Percentiles rank a stretch among this genome's conserved stretches.
Conservation (phyloP, 2,113 vertebrate species). For the Tetrax tetrax region DNA sequence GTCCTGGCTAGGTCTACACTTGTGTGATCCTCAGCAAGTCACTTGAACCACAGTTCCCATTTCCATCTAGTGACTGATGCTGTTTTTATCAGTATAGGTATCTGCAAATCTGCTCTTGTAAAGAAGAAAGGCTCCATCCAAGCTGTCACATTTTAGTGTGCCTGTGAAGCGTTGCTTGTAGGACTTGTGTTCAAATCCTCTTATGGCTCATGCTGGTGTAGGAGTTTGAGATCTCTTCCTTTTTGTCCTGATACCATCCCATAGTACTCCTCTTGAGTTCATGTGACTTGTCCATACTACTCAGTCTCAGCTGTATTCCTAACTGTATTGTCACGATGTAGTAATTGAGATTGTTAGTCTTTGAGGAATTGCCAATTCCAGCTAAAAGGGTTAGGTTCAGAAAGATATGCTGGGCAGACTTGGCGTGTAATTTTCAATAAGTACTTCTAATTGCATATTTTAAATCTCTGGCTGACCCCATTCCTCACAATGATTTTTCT, state of each 20-base stretch:
- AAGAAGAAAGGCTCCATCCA: not conserved
- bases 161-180: not conserved
- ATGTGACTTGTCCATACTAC: not conserved
- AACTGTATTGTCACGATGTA: not conserved
- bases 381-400: conserved; percentile 3
- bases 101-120: not conserved
- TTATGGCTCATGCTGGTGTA: not conserved
- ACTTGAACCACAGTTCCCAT: not conserved
- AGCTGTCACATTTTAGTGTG: not conserved
- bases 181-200: not conserved
- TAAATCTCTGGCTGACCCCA: not conserved
- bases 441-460: conserved; percentile 9
- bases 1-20: not conserved
- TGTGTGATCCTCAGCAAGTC: not conserved
- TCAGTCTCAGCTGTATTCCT: not conserved
- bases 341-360: not conserved
- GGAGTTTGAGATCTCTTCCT: not conserved
- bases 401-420: not conserved
- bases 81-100: not conserved
- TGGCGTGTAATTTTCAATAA: conserved; percentile 24
- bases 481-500: not conserved
- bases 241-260: not conserved
- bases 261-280: not conserved
- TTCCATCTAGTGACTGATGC: not conserved
- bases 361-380: conserved; percentile 10